Conservation (phyloP, 2,113 vertebrate species). For the Salminus brasiliensis region DNA sequence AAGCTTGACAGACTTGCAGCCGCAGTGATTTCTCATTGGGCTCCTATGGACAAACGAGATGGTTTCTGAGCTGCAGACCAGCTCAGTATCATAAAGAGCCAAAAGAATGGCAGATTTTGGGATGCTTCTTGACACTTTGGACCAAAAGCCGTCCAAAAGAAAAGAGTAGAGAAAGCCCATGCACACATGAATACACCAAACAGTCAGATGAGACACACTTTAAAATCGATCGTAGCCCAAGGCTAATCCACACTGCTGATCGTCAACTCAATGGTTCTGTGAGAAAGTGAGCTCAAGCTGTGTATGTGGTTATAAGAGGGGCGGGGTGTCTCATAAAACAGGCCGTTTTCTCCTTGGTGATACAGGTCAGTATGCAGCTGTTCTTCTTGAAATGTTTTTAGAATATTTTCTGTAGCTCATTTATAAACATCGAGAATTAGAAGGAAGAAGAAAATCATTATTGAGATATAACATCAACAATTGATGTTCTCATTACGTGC, state of each 20-base stretch:
- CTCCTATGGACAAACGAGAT: slow-evolving; percentile 53
- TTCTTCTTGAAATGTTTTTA: not conserved
- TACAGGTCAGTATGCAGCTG: not conserved
- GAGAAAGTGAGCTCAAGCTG: slow-evolving; percentile 51
- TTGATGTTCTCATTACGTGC: not conserved
- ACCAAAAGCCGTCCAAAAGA: slow-evolving; percentile 40
- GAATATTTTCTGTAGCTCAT: not conserved
- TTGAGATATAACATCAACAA: not conserved
- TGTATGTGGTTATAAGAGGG: not conserved
- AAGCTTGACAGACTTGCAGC: slow-evolving; percentile 46
- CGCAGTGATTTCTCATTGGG: slow-evolving; percentile 47
- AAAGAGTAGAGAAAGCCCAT: slow-evolving; percentile 39
- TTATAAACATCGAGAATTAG: not conserved
- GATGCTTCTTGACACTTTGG: slow-evolving; percentile 62
- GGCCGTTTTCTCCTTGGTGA: not conserved
- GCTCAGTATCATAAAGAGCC: slow-evolving; percentile 50
- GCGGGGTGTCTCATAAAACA: not conserved
- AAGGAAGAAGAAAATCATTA: not conserved
- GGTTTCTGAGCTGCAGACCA: slow-evolving; percentile 63
- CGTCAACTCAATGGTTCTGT: slow-evolving; percentile 59
- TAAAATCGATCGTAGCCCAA: slow-evolving; percentile 68
- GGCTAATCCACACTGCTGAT: slow-evolving; percentile 71
- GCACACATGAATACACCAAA: slow-evolving; percentile 60
- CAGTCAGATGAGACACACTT: slow-evolving; percentile 71
- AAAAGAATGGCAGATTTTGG: slow-evolving; percentile 22